Base-by-base conservation (phyloP, 2,113 vertebrate genomes). In the Osmerus eperlanus region DNA sequence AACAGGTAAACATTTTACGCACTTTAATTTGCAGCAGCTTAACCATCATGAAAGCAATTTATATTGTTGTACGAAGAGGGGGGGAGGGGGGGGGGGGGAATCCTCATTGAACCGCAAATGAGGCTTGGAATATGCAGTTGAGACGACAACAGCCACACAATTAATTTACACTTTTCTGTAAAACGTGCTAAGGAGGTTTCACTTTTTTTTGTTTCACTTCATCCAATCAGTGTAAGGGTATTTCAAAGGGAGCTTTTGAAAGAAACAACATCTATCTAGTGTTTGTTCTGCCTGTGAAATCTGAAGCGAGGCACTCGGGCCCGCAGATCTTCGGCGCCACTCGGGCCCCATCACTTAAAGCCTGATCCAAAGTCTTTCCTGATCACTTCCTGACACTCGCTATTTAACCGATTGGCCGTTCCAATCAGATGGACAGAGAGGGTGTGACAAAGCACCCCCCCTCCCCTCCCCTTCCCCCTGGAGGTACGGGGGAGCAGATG, bases 1-100 rank as follows among this genome's bases (percentile, higher is more conserved):
- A 83, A 83, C 78, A 83, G 81, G 76, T 81, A 83, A 83, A 85
- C 78, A 81, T 79, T 70, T 81, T 58, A 41, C 36, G 18, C 68
- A 68, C 36, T 55, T 71, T 83, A 56, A 80, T 80, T 79, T 76
- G 71, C 68, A 67, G 62, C 75, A 81, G 75, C 58, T 81, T 83
- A 80, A 61, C 77, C 47, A 66, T 52, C 5, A 62, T 72, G 75
- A 81, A 83, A 85, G 81, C 83, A 81, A 83, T 85, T 81, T 79
- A 58, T 68, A 65, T 28, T 70, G 60, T 76, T 70, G 75, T 28
- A 25, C 15, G 51, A 71, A 14, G 9, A 2, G 75, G 74, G 9
- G 21, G 9, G 36, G 41, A 5, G 2, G 75, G 74, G 9, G 21
- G 9, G 41, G 41, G 41, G 41, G 9, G 9, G 9, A 7, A 54